Percentiles rank a stretch among this genome's conserved stretches.
phyloP scores from a whole-genome alignment of 2,113 vertebrate genomes.

The Sorex fumeus region DNA sequence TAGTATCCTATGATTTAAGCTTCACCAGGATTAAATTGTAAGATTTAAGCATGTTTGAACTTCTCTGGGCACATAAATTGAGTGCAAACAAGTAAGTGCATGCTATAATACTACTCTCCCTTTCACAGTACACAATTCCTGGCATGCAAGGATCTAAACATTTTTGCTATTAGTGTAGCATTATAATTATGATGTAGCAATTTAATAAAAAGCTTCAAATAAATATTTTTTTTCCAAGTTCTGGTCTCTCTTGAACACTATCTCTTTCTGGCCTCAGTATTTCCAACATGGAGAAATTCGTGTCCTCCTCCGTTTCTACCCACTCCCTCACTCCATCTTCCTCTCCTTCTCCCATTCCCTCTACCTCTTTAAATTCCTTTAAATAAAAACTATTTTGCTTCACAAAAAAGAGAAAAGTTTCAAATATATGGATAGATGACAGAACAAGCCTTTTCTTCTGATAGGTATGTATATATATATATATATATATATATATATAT shows the following conservation, averaged over 20 bases:
- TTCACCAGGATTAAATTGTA: neutral
- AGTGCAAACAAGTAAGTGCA: constrained; percentile 33
- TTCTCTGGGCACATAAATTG: constrained; percentile 51
- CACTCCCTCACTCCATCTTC: too few species aligned
- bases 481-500: neutral
- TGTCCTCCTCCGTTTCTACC: too few species aligned
- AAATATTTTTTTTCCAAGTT: neutral
- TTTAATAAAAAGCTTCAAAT: constrained; percentile 63
- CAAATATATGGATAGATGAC: constrained; percentile 31
- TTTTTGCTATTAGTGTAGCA: constrained; percentile 53
- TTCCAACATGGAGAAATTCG: too few species aligned
- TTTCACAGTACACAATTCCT: constrained; percentile 60
- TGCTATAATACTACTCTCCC: constrained; percentile 47
- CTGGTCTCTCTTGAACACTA: too few species aligned
- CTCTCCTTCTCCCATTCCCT: too few species aligned
- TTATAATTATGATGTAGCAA: constrained; percentile 57
- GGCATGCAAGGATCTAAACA: constrained; percentile 14
- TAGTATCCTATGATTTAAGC: neutral
- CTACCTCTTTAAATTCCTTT: too few species aligned
- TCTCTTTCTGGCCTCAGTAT: too few species aligned
- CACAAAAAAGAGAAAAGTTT: constrained; percentile 9
- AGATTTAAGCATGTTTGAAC: neutral
- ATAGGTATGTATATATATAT: constrained; percentile 26
- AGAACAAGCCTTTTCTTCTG: constrained; percentile 49
- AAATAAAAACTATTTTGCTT: too few species aligned